Evolutionary conservation across 2,113 vertebrate genomes (phyloP), one percentile per base, ranked within the genome.

Genomic region (Maccullochella peelii): DNA sequence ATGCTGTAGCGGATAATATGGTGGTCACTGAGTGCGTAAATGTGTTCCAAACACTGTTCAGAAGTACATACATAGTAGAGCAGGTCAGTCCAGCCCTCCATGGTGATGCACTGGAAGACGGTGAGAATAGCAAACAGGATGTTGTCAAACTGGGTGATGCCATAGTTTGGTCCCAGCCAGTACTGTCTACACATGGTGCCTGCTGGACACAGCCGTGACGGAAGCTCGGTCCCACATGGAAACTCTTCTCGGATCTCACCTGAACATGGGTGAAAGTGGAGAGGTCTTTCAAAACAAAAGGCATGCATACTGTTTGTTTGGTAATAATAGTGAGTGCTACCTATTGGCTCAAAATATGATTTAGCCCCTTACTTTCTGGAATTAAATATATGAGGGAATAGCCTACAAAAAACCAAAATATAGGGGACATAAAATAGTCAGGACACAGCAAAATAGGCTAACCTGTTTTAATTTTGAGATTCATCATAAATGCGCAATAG

Each of bases 61-160:
- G 59, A 7, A 11, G 59, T 68, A 90, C 97, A 93, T 89, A 99
- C 97, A 82, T 97, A 95, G 93, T 99, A 99, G 83, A 99, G 96
- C 89, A 98, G 96, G 23, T 99, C 97, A 10, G 96, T 98, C 97
- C 97, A 98, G 78, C 97, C 97, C 95, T 98, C 97, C 97, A 98
- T 98, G 94, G 97, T 98, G 95, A 98, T 98, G 89, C 97, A 98
- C 93, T 98, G 97, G 95, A 98, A 98, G 91, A 98, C 97, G 42
- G 97, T 98, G 88, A 98, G 96, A 73, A 98, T 95, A 61, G 97
- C 97, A 80, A 98, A 98, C 86, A 98, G 95, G 94, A 98, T 98
- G 96, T 98, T 98, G 95, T 98, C 97, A 38, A 98, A 98, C 94
- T 98, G 97, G 6, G 97, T 98, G 91, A 98, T 98, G 84, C 97